Conservation (phyloP, 2,888 invertebrate genomes). For the Coremacera marginata region DNA sequence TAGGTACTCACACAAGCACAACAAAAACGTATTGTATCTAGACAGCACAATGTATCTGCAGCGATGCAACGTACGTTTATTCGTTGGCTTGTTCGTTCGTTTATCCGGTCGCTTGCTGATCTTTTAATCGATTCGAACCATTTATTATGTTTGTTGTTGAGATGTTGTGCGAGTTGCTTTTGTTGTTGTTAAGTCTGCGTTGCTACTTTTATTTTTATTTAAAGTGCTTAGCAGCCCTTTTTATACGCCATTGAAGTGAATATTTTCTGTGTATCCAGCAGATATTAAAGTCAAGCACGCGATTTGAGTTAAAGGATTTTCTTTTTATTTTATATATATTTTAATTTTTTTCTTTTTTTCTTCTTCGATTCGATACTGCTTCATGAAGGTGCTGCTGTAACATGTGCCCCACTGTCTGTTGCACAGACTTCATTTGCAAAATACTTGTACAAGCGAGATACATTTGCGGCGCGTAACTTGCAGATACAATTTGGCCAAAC, state of each 20-base stretch:
- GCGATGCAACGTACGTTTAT: background rate
- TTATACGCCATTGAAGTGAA: background rate
- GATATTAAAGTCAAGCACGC: background rate
- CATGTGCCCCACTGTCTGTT: background rate
- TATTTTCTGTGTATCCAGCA: background rate
- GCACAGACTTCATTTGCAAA: conserved; percentile 12
- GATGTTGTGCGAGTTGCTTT: conserved; percentile 5
- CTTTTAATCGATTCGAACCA: conserved; percentile 32
- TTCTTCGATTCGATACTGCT: background rate
- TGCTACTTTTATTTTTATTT: background rate
- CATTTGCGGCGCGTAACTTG: background rate
- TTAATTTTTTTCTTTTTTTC: background rate
- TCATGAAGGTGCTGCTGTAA: background rate
- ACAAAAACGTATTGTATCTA: no score
- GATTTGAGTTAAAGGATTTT: background rate
- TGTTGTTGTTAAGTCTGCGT: background rate
- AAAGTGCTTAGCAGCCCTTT: conserved; percentile 1
- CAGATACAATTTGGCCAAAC: background rate
- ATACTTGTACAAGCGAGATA: background rate
- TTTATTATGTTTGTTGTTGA: conserved; percentile 24
- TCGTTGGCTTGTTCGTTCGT: conserved; percentile 21
- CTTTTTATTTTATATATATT: background rate
- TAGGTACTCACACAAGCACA: no score
- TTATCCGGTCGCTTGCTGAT: conserved; percentile 6
- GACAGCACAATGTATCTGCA: no score